A percentile compares a stretch with the other conserved stretches of the same genome.
Conservation (phyloP, 2,113 vertebrate species). For the Scortum barcoo region DNA sequence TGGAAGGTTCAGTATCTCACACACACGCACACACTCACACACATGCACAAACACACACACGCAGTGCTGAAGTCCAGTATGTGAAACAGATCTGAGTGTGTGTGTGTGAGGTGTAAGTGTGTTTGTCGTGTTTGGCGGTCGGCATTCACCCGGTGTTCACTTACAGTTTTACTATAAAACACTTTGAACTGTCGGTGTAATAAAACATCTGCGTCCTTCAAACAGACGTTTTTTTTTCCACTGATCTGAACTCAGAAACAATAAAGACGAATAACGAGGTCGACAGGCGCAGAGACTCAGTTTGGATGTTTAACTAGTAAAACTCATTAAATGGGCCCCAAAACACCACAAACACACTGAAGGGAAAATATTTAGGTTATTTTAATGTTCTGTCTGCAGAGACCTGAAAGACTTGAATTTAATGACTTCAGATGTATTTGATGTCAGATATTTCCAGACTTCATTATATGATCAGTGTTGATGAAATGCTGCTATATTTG, state of each 20-base stretch:
- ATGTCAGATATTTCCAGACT: not conserved
- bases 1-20: slow-evolving; percentile 86
- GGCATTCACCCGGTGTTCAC: not conserved
- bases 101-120: no score
- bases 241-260: no score
- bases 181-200: no score
- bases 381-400: no score
- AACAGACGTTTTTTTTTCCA: no score
- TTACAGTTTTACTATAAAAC: not conserved
- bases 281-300: not conserved
- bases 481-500: not conserved
- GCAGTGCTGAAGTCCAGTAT: not conserved
- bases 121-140: not conserved
- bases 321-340: no score
- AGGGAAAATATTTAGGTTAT: no score
- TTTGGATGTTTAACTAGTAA: not conserved
- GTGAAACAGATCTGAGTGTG: not conserved
- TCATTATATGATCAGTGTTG: not conserved
- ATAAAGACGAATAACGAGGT: no score
- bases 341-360: no score
- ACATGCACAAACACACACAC: not conserved
- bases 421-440: not conserved
- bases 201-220: not conserved
- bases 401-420: not conserved
- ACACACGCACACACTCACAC: not conserved